Evolutionary conservation across 2,888 invertebrate species (phyloP).

Genomic region (Hypomecis punctinalis): DNA sequence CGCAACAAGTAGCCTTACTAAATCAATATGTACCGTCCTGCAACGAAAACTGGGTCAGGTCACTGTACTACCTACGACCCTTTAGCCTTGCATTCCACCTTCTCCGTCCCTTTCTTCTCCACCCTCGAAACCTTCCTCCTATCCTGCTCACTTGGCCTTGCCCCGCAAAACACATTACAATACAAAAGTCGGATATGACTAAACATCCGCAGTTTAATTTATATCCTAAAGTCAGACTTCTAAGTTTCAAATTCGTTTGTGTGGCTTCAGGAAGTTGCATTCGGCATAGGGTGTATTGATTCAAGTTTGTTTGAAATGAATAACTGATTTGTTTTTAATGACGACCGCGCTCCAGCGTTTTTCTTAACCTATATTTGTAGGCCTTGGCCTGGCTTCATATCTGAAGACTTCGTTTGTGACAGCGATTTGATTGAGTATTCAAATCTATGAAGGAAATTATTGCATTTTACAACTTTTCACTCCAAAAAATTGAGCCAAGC

Average conservation of each 20-base stretch:
- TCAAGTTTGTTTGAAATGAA: constrained; percentile 55
- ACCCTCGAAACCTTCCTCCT: constrained; percentile 45
- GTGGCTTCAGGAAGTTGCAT: constrained; percentile 57
- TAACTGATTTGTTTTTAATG: constrained; percentile 73
- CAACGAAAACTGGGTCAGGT: constrained; percentile 80
- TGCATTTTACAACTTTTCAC: constrained; percentile 6
- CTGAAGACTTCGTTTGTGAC: constrained; percentile 41
- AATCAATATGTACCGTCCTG: constrained; percentile 82
- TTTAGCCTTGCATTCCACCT: constrained; percentile 76
- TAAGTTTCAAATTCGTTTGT: constrained; percentile 52
- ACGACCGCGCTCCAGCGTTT: constrained; percentile 56
- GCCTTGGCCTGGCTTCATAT: constrained; percentile 62
- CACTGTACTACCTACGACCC: constrained; percentile 80
- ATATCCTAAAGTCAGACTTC: constrained; percentile 51
- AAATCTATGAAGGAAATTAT: constrained; percentile 28
- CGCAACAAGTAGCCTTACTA: constrained; percentile 77
- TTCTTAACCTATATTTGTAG: constrained; percentile 66
- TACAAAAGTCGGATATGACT: constrained; percentile 77
- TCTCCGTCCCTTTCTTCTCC: constrained; percentile 54
- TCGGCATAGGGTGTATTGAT: constrained; percentile 63
- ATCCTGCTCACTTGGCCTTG: constrained; percentile 72
- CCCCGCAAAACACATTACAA: constrained; percentile 66
- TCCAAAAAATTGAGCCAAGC: background rate
- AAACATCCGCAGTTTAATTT: constrained; percentile 63
- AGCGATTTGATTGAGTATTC: constrained; percentile 36